A percentile compares a stretch with the other conserved stretches of the same genome.
Conservation (phyloP, 2,888 invertebrate genomes). For the Prosopocoilus inquinatus region DNA sequence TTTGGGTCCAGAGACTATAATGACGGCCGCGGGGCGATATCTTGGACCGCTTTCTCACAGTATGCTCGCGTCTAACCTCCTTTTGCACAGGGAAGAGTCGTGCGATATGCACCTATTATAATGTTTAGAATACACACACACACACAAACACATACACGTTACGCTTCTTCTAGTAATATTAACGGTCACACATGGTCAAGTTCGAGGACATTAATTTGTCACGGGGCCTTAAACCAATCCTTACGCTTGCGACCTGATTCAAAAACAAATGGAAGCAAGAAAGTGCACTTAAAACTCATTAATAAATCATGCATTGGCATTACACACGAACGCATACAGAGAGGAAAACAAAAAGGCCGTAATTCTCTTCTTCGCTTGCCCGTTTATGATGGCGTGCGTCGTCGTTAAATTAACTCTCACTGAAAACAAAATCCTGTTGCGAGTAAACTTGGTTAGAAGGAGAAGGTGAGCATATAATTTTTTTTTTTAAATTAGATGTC, state of each 20-base stretch:
- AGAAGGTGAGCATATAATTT: no score
- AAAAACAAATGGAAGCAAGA: no score
- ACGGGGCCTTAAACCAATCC: no score
- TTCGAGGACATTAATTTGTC: slow-evolving; percentile 3
- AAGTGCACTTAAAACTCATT: no score
- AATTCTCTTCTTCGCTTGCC: no score
- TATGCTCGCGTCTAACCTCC: slow-evolving; percentile 48
- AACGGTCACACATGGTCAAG: slow-evolving; percentile 13
- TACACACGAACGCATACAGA: no score
- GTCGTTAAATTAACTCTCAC: neutral
- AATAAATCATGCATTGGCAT: no score
- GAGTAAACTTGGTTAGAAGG: no score
- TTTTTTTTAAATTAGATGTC: no score
- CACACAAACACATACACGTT: neutral
- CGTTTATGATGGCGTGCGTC: neutral
- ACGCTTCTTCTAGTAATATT: neutral
- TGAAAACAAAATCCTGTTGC: slow-evolving; percentile 1
- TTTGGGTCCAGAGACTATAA: slow-evolving; percentile 51
- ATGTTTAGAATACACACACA: neutral
- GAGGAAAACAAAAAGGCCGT: no score
- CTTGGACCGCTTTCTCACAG: slow-evolving; percentile 53
- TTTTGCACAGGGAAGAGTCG: slow-evolving; percentile 33
- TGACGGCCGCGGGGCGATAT: slow-evolving; percentile 49
- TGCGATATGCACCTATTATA: slow-evolving; percentile 40
- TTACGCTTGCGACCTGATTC: no score